Percentiles rank a stretch among this genome's conserved stretches.
These are phyloP conservation scores for Clivina fossor DNA, from an alignment of 2,888 invertebrate species.

Conservation along the genomic window DNA sequence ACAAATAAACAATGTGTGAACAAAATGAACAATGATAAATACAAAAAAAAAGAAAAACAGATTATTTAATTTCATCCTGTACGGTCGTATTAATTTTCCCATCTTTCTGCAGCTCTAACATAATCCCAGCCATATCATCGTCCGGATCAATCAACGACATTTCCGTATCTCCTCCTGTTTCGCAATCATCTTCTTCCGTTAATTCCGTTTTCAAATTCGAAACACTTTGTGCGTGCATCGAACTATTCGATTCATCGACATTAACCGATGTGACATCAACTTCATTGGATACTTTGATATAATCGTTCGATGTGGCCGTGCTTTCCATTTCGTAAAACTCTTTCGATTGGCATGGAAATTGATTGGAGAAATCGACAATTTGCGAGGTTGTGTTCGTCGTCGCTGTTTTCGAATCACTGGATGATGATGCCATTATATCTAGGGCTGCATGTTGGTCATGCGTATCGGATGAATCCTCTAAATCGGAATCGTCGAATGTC, in stretches of 20 bases:
- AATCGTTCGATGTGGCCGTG: constrained; percentile 4
- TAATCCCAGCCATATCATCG: constrained; percentile 33
- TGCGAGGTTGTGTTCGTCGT: constrained; percentile 15
- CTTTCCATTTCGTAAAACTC: neutral
- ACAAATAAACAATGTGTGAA: no score
- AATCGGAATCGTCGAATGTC: constrained; percentile 30
- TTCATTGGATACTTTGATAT: constrained; percentile 12
- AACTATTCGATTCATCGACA: constrained; percentile 22
- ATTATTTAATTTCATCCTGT: no score
- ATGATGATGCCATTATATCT: constrained; percentile 20
- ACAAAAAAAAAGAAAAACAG: no score
- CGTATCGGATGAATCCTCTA: constrained; percentile 29
- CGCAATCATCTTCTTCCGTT: neutral
- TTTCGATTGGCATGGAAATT: constrained; percentile 14
- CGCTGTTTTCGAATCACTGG: constrained; percentile 22
- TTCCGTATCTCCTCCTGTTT: constrained; percentile 13
- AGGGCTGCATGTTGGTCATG: constrained; percentile 20
- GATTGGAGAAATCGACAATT: constrained; percentile 22
- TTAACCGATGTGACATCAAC: constrained; percentile 23
- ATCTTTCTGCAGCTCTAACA: constrained; percentile 31
- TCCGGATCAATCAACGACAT: constrained; percentile 23
- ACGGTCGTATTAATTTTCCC: no score
- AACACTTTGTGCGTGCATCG: no score
- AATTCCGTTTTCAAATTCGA: no score
- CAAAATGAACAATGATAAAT: no score